Evolutionary conservation across 2,113 vertebrate species (phyloP).

Genomic region (Tichodroma muraria): DNA sequence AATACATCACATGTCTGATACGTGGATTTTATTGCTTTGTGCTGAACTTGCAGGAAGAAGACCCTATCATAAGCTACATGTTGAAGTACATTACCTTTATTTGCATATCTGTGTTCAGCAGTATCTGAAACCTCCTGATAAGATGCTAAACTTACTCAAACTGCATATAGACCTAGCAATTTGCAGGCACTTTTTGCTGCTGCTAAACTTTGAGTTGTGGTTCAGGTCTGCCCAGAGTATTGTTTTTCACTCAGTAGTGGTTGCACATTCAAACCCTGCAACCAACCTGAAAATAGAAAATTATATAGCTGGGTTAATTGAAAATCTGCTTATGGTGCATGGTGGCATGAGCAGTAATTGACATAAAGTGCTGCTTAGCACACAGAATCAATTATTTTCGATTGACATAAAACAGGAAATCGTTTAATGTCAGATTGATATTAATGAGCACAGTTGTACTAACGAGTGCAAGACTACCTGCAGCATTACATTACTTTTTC

Average conservation of each 20-base stretch:
- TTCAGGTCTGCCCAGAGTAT: slow-evolving; percentile 7
- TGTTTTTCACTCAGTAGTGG: slow-evolving; percentile 27
- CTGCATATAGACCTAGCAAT: slow-evolving; percentile 2
- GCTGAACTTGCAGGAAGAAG: background rate
- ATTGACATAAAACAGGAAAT: slow-evolving; percentile 62
- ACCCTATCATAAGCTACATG: background rate
- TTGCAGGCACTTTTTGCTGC: background rate
- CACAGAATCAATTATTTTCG: slow-evolving; percentile 60
- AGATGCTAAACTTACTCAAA: background rate
- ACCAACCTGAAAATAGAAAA: slow-evolving; percentile 46
- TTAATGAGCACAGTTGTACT: slow-evolving; percentile 54
- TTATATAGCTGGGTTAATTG: slow-evolving; percentile 54
- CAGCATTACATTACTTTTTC: slow-evolving; percentile 43
- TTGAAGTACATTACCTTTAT: background rate
- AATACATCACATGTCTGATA: background rate
- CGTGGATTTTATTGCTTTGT: background rate
- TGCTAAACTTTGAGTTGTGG: background rate
- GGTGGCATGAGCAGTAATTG: slow-evolving; percentile 46
- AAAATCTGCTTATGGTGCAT: slow-evolving; percentile 57
- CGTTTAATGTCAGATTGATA: slow-evolving; percentile 57
- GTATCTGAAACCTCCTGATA: background rate
- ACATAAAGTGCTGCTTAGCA: slow-evolving; percentile 60
- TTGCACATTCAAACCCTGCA: slow-evolving; percentile 27
- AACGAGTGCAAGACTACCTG: slow-evolving; percentile 1
- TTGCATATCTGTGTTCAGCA: background rate